These are phyloP conservation scores for Tipula confusa DNA, from an alignment of 2,888 invertebrate species.

Conservation along the genomic window DNA sequence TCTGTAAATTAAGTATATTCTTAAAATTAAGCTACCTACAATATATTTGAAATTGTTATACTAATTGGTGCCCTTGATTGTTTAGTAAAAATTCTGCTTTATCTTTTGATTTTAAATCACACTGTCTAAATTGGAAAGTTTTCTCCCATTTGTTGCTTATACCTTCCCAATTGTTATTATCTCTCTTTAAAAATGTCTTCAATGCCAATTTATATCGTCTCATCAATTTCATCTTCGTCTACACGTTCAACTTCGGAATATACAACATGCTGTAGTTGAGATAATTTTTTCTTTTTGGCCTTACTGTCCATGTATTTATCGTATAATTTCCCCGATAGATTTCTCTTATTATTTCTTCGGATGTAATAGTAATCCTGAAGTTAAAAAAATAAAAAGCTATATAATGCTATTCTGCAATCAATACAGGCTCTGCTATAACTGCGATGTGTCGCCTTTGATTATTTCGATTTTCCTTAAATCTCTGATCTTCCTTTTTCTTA, in stretches of 20 bases:
- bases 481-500: no score
- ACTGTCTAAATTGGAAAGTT: slow-evolving; percentile 15
- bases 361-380: neutral
- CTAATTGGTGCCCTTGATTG: neutral
- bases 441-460: no score
- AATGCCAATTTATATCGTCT: neutral
- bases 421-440: no score
- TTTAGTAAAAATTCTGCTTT: neutral
- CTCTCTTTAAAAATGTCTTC: neutral
- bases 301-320: neutral
- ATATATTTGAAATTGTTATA: no score
- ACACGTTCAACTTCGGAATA: neutral
- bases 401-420: no score
- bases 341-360: neutral
- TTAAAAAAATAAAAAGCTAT: no score
- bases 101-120: neutral
- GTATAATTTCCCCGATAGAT: neutral
- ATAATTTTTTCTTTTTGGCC: neutral
- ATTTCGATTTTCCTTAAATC: no score
- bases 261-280: neutral
- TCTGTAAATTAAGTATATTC: no score
- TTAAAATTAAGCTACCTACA: no score
- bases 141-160: slow-evolving; percentile 31
- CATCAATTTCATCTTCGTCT: neutral
- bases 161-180: neutral